These are phyloP conservation scores for Acanthosepion pharaonis DNA, from an alignment of 2,888 invertebrate genomes.

Conservation along the genomic window DNA sequence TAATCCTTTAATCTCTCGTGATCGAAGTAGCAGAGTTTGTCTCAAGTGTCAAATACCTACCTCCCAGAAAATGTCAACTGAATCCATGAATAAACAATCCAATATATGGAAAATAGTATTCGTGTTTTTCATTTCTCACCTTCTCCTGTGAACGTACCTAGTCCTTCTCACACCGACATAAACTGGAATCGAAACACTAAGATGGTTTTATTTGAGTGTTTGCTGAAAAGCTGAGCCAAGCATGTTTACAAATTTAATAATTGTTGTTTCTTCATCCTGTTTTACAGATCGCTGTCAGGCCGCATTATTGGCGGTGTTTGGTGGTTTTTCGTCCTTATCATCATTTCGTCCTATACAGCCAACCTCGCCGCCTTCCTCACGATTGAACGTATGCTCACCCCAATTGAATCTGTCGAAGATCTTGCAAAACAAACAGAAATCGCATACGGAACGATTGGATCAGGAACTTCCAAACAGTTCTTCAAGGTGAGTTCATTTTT, in stretches of 20 bases:
- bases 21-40: no score
- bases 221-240: no score
- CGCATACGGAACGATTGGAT: constrained; percentile 81
- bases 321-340: constrained; percentile 99
- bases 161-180: no score
- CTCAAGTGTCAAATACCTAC: no score
- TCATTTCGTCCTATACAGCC: constrained; percentile 98
- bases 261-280: constrained; percentile 46
- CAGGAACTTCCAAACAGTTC: constrained; percentile 89
- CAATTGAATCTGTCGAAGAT: constrained; percentile 94
- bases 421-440: constrained; percentile 83
- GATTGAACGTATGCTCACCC: constrained; percentile 94
- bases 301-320: constrained; percentile 97
- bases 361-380: constrained; percentile 96
- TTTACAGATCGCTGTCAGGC: constrained; percentile 85
- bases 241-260: constrained; percentile 35
- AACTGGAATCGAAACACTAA: no score
- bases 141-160: no score
- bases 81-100: no score
- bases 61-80: no score
- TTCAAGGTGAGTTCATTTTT: constrained; percentile 80
- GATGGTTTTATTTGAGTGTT: no score
- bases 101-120: no score
- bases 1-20: no score
- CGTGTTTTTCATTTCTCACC: no score